These are phyloP conservation scores for Lycaena phlaeas DNA, from an alignment of 2,888 invertebrate species.

Conservation along the genomic window DNA sequence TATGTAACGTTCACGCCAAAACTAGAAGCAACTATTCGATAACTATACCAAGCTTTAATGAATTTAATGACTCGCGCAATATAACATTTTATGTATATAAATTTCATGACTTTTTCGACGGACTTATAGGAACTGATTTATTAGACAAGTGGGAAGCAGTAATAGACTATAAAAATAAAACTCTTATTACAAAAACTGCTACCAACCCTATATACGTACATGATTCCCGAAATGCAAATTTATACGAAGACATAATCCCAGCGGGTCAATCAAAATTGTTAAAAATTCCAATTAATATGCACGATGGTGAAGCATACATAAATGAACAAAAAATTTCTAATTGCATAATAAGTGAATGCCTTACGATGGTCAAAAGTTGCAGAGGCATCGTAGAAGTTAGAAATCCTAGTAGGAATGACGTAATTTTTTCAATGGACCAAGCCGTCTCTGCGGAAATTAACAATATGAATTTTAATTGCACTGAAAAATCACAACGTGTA, in stretches of 20 bases:
- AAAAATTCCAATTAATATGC: neutral
- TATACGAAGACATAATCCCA: conserved; percentile 1
- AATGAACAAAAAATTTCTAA: neutral
- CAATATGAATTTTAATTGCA: neutral
- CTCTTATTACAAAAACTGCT: conserved; percentile 14
- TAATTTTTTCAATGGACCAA: neutral
- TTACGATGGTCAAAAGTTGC: neutral
- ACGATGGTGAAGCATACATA: neutral
- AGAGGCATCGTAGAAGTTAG: neutral
- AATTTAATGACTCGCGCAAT: conserved; percentile 9
- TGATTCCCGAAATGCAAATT: neutral
- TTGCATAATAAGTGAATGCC: neutral
- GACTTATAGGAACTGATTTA: conserved; percentile 24
- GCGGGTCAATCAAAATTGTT: neutral
- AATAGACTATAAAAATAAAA: conserved; percentile 21
- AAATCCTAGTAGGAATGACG: neutral
- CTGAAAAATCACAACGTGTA: neutral
- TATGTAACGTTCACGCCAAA: conserved; percentile 4
- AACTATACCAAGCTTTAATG: conserved; percentile 8
- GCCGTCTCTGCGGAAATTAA: neutral
- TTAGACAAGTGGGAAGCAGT: conserved; percentile 20
- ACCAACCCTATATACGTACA: neutral
- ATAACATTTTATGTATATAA: conserved; percentile 22
- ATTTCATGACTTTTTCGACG: conserved; percentile 27
- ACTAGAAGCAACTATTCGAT: conserved; percentile 8